Evolutionary conservation across 2,113 vertebrate species (phyloP).

Genomic region (Aptenodytes patagonicus): DNA sequence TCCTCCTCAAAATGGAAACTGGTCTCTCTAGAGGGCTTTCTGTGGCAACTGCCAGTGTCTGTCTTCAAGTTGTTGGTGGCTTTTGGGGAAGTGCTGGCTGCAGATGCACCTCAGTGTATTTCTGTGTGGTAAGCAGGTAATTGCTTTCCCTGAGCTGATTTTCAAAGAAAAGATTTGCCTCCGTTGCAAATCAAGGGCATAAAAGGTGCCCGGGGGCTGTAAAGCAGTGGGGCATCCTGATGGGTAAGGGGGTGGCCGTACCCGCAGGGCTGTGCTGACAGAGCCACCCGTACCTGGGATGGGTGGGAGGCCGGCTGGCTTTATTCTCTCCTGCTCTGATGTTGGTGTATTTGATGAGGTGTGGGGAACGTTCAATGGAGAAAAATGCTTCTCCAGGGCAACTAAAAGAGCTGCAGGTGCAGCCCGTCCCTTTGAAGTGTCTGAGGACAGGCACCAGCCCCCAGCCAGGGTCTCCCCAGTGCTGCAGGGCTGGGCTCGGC

Average conservation of each 20-base stretch:
- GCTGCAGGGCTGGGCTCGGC: neutral
- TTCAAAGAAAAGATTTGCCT: neutral
- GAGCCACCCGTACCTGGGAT: neutral
- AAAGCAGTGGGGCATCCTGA: neutral
- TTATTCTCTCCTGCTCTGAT: neutral
- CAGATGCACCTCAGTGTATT: neutral
- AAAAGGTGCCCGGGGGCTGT: neutral
- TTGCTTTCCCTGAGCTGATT: neutral
- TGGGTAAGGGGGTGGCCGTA: neutral
- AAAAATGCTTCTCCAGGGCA: neutral
- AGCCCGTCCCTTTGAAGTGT: neutral
- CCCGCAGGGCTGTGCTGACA: neutral
- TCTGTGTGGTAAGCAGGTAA: neutral
- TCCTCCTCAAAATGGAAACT: conserved; percentile 45
- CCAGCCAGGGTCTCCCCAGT: neutral
- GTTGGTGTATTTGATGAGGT: neutral
- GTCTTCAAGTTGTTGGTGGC: neutral
- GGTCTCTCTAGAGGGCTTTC: neutral
- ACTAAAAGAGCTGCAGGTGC: neutral
- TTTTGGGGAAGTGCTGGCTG: neutral
- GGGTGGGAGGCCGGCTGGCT: neutral
- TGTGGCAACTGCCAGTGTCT: neutral
- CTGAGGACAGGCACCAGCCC: neutral
- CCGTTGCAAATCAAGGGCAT: neutral
- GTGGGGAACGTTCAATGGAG: neutral